phyloP scores from a whole-genome alignment of 1,140 invertebrate genomes.

The Anastrepha obliqua region DNA sequence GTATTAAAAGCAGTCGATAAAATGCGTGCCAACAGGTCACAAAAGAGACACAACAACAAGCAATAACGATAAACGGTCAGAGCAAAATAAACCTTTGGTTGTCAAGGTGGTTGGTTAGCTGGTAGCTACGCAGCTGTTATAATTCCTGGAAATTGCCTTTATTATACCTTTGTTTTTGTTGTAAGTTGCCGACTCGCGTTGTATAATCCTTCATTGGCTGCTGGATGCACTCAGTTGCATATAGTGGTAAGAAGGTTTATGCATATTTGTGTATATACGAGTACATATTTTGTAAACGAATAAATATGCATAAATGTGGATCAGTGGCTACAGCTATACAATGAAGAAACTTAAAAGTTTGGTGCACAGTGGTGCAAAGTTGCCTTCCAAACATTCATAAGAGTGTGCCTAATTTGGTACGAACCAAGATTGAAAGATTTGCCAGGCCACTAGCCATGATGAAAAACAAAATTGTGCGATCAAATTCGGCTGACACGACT shows the following conservation, averaged over 20 bases:
- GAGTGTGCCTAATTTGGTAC: too few species aligned
- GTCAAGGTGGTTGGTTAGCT: constrained; percentile 3
- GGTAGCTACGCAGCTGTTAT: constrained; percentile 27
- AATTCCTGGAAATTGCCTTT: constrained; percentile 51
- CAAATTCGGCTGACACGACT: too few species aligned
- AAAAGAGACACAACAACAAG: not conserved
- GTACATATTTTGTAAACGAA: not conserved
- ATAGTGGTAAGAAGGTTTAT: too few species aligned
- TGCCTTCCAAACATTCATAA: too few species aligned
- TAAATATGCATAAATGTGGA: not conserved
- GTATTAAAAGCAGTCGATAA: constrained; percentile 35
- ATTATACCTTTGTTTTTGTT: not conserved
- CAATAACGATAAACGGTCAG: not conserved
- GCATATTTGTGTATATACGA: not conserved
- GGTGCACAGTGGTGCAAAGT: not conserved
- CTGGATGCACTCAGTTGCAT: not conserved
- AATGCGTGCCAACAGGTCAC: constrained; percentile 34
- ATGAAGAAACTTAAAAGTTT: not conserved
- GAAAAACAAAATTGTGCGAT: too few species aligned
- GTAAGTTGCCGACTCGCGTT: constrained; percentile 1
- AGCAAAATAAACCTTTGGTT: not conserved
- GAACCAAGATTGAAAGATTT: too few species aligned
- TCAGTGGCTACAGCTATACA: not conserved
- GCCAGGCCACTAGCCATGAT: too few species aligned
- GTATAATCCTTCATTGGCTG: not conserved